These are phyloP conservation scores for Pygocentrus nattereri DNA, from an alignment of 2,797 vertebrate genomes.

Conservation along the genomic window DNA sequence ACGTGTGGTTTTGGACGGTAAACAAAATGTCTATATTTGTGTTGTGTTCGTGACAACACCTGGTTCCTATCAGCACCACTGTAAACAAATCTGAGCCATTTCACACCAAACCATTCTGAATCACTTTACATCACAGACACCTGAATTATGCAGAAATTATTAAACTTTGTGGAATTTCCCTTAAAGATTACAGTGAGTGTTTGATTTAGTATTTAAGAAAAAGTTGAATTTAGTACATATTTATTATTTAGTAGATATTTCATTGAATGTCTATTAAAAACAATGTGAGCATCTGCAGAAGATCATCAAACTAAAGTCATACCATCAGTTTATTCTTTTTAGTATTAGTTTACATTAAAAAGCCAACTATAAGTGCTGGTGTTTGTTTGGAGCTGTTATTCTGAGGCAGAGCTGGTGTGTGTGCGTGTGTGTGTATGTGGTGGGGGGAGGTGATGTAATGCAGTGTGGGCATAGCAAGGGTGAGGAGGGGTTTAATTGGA, in stretches of 20 bases:
- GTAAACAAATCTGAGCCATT: too few species aligned
- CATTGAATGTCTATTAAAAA: background rate
- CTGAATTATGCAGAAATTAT: background rate
- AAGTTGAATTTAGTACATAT: background rate
- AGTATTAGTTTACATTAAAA: background rate
- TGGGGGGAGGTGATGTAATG: background rate
- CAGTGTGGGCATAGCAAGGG: conserved; percentile 25
- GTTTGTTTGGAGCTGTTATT: background rate
- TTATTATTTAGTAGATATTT: background rate
- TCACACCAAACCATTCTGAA: too few species aligned
- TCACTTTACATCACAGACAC: too few species aligned
- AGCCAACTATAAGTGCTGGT: background rate
- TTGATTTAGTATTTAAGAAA: background rate
- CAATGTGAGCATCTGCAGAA: background rate
- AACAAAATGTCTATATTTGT: too few species aligned
- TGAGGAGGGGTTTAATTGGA: background rate
- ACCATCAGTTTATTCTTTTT: background rate
- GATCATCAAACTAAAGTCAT: background rate
- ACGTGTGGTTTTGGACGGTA: too few species aligned
- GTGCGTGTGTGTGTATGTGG: too few species aligned
- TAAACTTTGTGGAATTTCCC: background rate
- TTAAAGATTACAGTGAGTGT: background rate
- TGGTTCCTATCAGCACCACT: too few species aligned
- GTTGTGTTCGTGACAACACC: too few species aligned
- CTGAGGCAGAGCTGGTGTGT: background rate